Base-by-base conservation (phyloP, 2,888 invertebrate species). In the Pherbina coryleti region DNA sequence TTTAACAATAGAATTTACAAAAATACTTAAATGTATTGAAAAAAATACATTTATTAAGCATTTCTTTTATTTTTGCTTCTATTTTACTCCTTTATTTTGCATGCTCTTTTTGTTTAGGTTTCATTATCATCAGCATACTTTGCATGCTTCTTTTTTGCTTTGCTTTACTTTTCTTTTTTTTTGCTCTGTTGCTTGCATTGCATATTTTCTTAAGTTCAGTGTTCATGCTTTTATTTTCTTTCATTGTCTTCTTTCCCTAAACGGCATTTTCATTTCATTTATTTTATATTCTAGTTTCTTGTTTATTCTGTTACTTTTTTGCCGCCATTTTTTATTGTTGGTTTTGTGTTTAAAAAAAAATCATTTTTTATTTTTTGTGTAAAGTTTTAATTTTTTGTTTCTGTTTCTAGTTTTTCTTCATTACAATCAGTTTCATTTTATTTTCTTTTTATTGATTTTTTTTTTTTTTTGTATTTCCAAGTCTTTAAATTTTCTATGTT, bases 1-100 rank as follows among this genome's bases (percentile, higher is more conserved):
- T 76, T 80, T 82, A 82, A 82, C 82, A 82, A 81, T 79, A 78
- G 77, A 82, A 79, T 79, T 81, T 80, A 79, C 81, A 82, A 82
- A 82, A 82, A 79, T 80, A 82, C 80, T 80, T 77, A 81, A 73
- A 71, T 79, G 79, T 80, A 74, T 78, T 78, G n/a, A 55, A 81
- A 81, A 81, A 81, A 82, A 82, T 81, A 82, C 81, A 81, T 82
- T 75, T 75, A 67, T 67, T 74, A 34, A n/a, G 78, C 79, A 77
- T 31, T 53, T 67, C n/a, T 17, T 76, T 76, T 37, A 31, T 17
- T 37, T 69, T 72, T n/a, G 11, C 76, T 77, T 64, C 71, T 74
- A 79, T n/a, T n/a, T n/a, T n/a, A n/a, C n/a, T 70, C 77, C 62
- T 53, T 75, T 67, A 75, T 8, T 69, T 19, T 76, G 9, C 34